phyloP scores from a whole-genome alignment of 1,140 invertebrate species.

The Cephus cinctus region DNA sequence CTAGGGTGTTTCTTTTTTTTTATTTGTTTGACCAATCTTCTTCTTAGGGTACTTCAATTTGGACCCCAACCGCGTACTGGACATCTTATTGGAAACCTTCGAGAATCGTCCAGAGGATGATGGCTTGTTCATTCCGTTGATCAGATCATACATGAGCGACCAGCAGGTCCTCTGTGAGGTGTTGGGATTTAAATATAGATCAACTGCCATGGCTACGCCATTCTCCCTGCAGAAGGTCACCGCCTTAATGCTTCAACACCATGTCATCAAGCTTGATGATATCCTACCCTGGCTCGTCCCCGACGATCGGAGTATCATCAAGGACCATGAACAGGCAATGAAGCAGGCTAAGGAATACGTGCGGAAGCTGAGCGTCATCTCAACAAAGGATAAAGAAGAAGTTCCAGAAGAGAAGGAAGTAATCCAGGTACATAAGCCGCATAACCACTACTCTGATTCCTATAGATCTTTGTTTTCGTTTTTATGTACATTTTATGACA shows the following conservation, averaged over 20 bases:
- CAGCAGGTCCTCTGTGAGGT: slow-evolving; percentile 87
- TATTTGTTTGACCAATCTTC: slow-evolving; percentile 8
- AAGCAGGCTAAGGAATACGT: slow-evolving; percentile 86
- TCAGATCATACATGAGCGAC: slow-evolving; percentile 85
- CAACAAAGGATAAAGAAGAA: slow-evolving; percentile 79
- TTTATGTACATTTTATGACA: slow-evolving; percentile 1
- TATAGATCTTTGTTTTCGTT: slow-evolving; percentile 24
- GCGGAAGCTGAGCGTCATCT: slow-evolving; percentile 81
- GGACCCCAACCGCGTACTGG: slow-evolving; percentile 96
- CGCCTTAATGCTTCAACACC: slow-evolving; percentile 85
- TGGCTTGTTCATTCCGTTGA: slow-evolving; percentile 79
- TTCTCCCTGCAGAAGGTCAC: slow-evolving; percentile 84
- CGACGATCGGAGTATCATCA: slow-evolving; percentile 77
- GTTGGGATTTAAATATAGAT: slow-evolving; percentile 89
- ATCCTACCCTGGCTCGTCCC: slow-evolving; percentile 91
- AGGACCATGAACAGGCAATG: slow-evolving; percentile 79
- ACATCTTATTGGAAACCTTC: slow-evolving; percentile 96
- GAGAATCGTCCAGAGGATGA: slow-evolving; percentile 80
- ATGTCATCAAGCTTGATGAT: slow-evolving; percentile 81
- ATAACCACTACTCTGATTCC: too few relatives aligned
- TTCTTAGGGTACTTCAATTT: slow-evolving; percentile 94
- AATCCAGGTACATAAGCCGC: slow-evolving; percentile 54
- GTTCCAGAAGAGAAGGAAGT: slow-evolving; percentile 73
- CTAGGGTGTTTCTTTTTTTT: slow-evolving; percentile 12
- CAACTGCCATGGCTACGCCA: slow-evolving; percentile 69